A percentile compares a stretch with the other conserved stretches of the same genome.
phyloP scores from a whole-genome alignment of 1,140 invertebrate genomes.

The Brachionus koreanus region DNA sequence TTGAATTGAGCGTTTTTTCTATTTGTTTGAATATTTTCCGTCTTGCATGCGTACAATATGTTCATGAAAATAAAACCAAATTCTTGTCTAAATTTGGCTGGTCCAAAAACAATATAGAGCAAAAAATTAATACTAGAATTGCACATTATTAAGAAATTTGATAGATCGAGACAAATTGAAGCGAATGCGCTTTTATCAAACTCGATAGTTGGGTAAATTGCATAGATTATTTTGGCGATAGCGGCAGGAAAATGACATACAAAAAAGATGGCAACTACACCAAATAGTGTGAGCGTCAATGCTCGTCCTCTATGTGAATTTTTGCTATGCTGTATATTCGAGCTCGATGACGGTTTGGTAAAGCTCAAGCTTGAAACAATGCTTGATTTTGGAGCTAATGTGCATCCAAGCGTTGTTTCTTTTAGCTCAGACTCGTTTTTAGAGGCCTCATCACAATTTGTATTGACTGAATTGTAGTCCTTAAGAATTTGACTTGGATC shows the following conservation, averaged over 20 bases:
- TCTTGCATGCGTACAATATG: neutral
- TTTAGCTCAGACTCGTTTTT: neutral
- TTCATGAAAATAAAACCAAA: slow-evolving; percentile 39
- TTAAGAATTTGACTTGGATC: slow-evolving; percentile 25
- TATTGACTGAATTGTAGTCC: slow-evolving; percentile 30
- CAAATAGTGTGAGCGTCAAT: neutral
- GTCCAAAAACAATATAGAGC: slow-evolving; percentile 39
- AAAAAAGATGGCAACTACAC: slow-evolving; percentile 38
- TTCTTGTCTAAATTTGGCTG: slow-evolving; percentile 35
- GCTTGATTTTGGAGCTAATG: neutral
- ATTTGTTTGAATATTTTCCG: neutral
- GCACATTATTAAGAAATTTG: slow-evolving; percentile 36
- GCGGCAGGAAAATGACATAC: slow-evolving; percentile 30
- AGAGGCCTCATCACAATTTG: neutral
- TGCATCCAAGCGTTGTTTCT: neutral
- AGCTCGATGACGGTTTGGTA: neutral
- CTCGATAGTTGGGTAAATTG: neutral
- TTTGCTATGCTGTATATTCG: neutral
- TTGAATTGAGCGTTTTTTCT: neutral
- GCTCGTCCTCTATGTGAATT: neutral
- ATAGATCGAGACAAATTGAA: slow-evolving; percentile 26
- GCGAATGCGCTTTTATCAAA: slow-evolving; percentile 17
- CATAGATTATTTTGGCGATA: slow-evolving; percentile 32
- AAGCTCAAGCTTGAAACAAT: neutral
- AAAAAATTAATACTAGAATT: slow-evolving; percentile 43